These are phyloP conservation scores for Tetrapedia diversipes DNA, from an alignment of 2,888 invertebrate genomes.

Conservation along the genomic window DNA sequence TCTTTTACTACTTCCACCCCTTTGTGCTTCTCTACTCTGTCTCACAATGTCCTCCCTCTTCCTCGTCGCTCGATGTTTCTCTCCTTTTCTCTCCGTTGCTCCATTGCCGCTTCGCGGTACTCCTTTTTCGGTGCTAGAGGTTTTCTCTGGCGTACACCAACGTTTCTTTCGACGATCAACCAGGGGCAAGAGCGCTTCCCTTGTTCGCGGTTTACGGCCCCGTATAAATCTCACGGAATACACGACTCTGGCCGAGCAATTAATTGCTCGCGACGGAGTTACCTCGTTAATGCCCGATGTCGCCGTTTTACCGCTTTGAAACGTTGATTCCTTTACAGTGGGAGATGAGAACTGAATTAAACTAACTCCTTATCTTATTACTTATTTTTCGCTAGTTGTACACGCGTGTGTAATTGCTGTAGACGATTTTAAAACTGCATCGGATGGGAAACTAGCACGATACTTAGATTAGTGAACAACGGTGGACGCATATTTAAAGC, in stretches of 20 bases:
- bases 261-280: conserved; percentile 27
- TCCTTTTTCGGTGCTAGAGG: conserved; percentile 6
- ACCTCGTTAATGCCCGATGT: not conserved
- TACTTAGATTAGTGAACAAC: too few relatives aligned
- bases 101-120: conserved; percentile 3
- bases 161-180: conserved; percentile 38
- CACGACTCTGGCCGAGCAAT: conserved; percentile 32
- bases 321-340: too few relatives aligned
- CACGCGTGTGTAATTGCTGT: too few relatives aligned
- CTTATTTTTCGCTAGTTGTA: too few relatives aligned
- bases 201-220: conserved; percentile 43
- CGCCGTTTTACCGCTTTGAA: conserved; percentile 11
- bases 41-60: conserved; percentile 27
- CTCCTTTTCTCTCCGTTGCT: conserved; percentile 5
- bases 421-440: too few relatives aligned
- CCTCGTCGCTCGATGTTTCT: too few relatives aligned
- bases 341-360: too few relatives aligned
- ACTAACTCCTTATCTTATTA: too few relatives aligned
- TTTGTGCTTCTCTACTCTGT: too few relatives aligned
- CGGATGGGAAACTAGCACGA: too few relatives aligned
- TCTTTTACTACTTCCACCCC: too few relatives aligned
- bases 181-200: conserved; percentile 28
- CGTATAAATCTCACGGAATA: conserved; percentile 38
- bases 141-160: not conserved
- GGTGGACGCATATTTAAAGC: too few relatives aligned